These are phyloP conservation scores for Lucinisca nassula DNA, from an alignment of 2,888 invertebrate species.

Conservation along the genomic window DNA sequence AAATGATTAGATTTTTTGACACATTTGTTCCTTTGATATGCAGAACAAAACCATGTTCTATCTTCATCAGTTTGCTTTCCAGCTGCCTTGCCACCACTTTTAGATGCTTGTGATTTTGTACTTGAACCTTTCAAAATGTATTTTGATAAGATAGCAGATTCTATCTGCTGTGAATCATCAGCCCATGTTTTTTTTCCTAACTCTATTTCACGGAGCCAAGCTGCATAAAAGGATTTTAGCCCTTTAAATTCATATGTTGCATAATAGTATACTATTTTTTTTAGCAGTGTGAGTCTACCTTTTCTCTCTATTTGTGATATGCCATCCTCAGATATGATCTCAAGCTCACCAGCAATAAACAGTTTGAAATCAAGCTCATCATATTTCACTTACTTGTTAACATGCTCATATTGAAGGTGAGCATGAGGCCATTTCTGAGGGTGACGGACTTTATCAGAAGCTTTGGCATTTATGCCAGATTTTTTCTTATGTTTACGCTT, in stretches of 20 bases:
- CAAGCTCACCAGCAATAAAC: neutral
- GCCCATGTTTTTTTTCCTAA: neutral
- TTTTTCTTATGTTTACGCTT: neutral
- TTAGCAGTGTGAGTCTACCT: neutral
- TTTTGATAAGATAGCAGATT: neutral
- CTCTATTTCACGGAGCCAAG: constrained; percentile 9
- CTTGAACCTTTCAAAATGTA: neutral
- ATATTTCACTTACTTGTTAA: neutral
- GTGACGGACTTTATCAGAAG: neutral
- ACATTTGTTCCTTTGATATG: neutral
- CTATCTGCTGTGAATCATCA: neutral
- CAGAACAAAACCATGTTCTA: constrained; percentile 3
- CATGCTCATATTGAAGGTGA: neutral
- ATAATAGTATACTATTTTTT: neutral
- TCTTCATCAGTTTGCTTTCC: neutral
- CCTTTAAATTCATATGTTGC: neutral
- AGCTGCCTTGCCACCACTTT: no score
- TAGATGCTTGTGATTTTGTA: neutral
- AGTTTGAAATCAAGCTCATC: neutral
- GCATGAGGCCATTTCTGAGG: constrained; percentile 2
- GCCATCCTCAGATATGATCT: neutral
- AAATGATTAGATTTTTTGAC: neutral
- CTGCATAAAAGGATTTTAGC: neutral
- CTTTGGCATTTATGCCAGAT: neutral
- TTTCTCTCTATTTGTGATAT: neutral